These are phyloP conservation scores for Cataglyphis cursor DNA, from an alignment of 2,888 invertebrate genomes.

Conservation along the genomic window DNA sequence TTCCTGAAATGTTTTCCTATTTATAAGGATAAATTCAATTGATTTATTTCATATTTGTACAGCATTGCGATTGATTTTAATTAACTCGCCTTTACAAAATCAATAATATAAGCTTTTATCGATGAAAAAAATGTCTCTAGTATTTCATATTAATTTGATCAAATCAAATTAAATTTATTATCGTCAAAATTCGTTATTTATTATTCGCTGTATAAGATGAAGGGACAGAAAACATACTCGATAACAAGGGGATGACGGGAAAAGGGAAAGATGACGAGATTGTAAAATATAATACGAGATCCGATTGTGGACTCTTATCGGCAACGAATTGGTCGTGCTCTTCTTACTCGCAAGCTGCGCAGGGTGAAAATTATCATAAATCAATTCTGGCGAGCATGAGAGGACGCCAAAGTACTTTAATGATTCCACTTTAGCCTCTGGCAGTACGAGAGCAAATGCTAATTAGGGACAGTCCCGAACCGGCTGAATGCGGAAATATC, in stretches of 20 bases:
- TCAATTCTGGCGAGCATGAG: conserved; percentile 64
- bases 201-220: not conserved
- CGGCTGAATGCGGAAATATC: conserved; percentile 57
- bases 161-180: conserved; percentile 3
- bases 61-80: not conserved
- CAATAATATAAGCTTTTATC: not conserved
- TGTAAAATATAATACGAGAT: conserved; percentile 17
- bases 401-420: conserved; percentile 36
- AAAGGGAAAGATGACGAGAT: not conserved
- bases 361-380: conserved; percentile 66
- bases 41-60: conserved; percentile 23
- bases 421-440: conserved; percentile 55
- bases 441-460: conserved; percentile 60
- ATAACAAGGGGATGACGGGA: not conserved
- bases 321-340: conserved; percentile 13
- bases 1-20: conserved; percentile 28
- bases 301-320: conserved; percentile 32
- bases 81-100: not conserved
- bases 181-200: not conserved
- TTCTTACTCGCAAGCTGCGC: conserved; percentile 11
- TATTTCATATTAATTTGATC: not conserved
- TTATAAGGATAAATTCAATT: conserved; percentile 35
- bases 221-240: not conserved
- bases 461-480: conserved; percentile 59
- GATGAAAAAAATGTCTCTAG: conserved; percentile 1